Conservation (phyloP, 2,113 vertebrate genomes). For the Oxyruncus cristatus region DNA sequence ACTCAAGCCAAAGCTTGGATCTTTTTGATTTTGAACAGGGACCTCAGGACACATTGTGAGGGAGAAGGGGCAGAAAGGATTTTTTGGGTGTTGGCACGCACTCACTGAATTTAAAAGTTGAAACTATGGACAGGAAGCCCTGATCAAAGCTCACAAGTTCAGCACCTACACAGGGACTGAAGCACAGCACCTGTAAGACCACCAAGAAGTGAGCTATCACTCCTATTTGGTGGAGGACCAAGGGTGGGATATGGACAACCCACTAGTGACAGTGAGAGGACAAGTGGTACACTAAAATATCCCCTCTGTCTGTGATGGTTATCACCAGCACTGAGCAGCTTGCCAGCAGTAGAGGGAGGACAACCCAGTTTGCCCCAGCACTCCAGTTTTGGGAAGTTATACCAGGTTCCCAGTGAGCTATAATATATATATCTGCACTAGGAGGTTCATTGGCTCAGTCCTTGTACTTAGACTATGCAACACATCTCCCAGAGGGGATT, state of each 20-base stretch:
- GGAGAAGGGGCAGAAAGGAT: not conserved
- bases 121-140: not conserved
- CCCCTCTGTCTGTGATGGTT: not conserved
- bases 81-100: not conserved
- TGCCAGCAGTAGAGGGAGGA: not conserved
- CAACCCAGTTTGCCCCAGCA: fast-evolving
- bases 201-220: not conserved
- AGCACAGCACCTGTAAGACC: not conserved
- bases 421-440: not conserved
- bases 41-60: not conserved
- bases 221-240: not conserved
- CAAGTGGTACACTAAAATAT: not conserved
- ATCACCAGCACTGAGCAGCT: not conserved
- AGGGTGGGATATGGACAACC: not conserved
- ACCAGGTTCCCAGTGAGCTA: not conserved
- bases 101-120: not conserved
- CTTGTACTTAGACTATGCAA: not conserved
- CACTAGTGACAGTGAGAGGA: not conserved
- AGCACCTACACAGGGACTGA: not conserved
- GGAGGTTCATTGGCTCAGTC: not conserved
- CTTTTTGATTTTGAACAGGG: not conserved
- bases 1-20: not conserved
- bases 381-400: not conserved
- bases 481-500: not conserved
- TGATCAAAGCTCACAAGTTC: not conserved